phyloP scores from a whole-genome alignment of 2,113 vertebrate genomes.

The Rissa tridactyla region DNA sequence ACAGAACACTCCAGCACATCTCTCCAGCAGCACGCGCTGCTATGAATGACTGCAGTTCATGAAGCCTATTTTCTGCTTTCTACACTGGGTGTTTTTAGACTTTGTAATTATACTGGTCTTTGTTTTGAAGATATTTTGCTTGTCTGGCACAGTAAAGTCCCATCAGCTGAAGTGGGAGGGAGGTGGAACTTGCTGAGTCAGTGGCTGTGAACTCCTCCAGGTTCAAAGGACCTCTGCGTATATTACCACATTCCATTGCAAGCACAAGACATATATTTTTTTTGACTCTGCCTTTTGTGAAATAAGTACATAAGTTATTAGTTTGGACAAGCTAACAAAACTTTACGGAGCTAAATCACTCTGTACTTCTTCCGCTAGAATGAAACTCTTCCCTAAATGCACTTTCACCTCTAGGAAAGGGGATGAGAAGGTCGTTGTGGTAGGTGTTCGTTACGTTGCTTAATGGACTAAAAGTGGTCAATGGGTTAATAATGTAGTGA shows the following conservation, averaged over 20 bases:
- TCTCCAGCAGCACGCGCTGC: not conserved
- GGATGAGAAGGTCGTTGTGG: not conserved
- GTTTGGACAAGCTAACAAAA: not conserved
- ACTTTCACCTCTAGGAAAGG: not conserved
- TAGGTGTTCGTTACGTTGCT: not conserved
- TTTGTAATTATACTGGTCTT: not conserved
- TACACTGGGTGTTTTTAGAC: not conserved
- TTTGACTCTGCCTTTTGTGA: not conserved
- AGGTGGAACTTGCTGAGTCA: not conserved
- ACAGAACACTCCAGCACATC: not conserved
- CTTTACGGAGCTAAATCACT: not conserved
- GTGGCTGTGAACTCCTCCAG: not conserved
- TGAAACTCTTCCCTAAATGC: not conserved
- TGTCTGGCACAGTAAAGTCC: not conserved
- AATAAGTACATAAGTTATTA: not conserved
- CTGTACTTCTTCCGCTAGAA: not conserved
- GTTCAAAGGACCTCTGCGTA: not conserved
- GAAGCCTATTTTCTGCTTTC: not conserved
- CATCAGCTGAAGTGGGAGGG: not conserved
- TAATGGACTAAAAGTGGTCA: not conserved
- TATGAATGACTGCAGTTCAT: not conserved
- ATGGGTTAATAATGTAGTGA: not conserved
- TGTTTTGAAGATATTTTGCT: not conserved
- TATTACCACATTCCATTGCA: not conserved
- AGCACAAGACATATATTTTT: accelerated